Evolutionary conservation across 1,140 invertebrate genomes (phyloP).

Genomic region (Nomia melanderi): DNA sequence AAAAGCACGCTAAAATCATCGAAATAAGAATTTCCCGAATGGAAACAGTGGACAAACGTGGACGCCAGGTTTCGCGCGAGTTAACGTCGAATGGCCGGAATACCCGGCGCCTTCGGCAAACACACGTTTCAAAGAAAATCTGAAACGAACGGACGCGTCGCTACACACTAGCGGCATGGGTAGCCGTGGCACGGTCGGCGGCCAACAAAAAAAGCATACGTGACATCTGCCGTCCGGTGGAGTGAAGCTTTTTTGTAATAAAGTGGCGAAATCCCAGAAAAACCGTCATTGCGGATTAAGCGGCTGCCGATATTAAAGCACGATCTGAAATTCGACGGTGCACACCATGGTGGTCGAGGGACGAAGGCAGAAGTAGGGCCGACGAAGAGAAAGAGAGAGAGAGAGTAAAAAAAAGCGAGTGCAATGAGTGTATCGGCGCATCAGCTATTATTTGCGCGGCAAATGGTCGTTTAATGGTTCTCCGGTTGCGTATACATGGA

Average conservation of each 20-base stretch:
- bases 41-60: too few relatives aligned
- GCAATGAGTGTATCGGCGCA: slow-evolving; percentile 47
- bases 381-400: not conserved
- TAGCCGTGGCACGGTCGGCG: not conserved
- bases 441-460: slow-evolving; percentile 61
- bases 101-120: too few relatives aligned
- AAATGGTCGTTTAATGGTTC: slow-evolving; percentile 63
- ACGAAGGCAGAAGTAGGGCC: not conserved
- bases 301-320: slow-evolving; percentile 72
- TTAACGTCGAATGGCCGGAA: not conserved
- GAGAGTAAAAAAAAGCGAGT: slow-evolving; percentile 24
- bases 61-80: not conserved
- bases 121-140: slow-evolving; percentile 20
- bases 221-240: slow-evolving; percentile 74
- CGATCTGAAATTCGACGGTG: slow-evolving; percentile 71
- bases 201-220: slow-evolving; percentile 66
- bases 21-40: too few relatives aligned
- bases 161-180: slow-evolving; percentile 18
- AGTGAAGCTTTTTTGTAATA: slow-evolving; percentile 77
- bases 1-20: too few relatives aligned
- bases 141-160: slow-evolving; percentile 47
- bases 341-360: not conserved
- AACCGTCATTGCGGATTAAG: slow-evolving; percentile 74
- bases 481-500: slow-evolving; percentile 49
- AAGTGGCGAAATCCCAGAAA: slow-evolving; percentile 73